These are phyloP conservation scores for Characodon lateralis DNA, from an alignment of 2,797 vertebrate genomes.

Conservation along the genomic window DNA sequence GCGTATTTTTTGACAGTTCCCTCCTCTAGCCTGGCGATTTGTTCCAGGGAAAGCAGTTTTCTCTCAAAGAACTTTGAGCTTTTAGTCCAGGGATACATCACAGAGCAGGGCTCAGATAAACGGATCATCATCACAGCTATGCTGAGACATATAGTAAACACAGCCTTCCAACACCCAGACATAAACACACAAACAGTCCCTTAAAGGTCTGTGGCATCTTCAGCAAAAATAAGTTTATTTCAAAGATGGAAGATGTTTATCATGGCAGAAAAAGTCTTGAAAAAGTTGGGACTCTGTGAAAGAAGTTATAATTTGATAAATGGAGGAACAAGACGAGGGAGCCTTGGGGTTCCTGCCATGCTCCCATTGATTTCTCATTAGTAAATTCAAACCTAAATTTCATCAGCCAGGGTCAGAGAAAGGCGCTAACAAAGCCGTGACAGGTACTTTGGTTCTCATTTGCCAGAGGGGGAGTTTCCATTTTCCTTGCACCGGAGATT, in stretches of 20 bases:
- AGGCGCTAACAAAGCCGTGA: constrained; percentile 57
- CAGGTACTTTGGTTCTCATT: constrained; percentile 55
- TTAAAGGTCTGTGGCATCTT: constrained; percentile 41
- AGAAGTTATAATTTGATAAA: constrained; percentile 39
- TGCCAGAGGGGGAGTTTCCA: constrained; percentile 59
- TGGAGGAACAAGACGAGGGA: constrained; percentile 21
- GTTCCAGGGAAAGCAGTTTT: constrained; percentile 57
- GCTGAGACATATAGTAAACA: constrained; percentile 37
- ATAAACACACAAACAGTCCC: constrained; percentile 15
- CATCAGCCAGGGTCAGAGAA: constrained; percentile 45
- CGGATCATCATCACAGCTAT: constrained; percentile 39
- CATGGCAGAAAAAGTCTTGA: constrained; percentile 53
- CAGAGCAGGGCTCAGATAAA: constrained; percentile 48
- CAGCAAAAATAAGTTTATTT: constrained; percentile 53
- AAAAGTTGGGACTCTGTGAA: constrained; percentile 7
- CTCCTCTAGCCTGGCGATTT: constrained; percentile 44
- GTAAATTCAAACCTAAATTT: constrained; percentile 68
- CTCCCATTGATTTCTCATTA: constrained; percentile 76
- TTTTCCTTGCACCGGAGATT: constrained; percentile 62
- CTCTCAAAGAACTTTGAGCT: constrained; percentile 20
- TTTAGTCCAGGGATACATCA: constrained; percentile 50
- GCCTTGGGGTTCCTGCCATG: constrained; percentile 46
- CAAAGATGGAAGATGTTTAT: constrained; percentile 67
- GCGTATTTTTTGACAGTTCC: constrained; percentile 29
- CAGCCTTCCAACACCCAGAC: constrained; percentile 5